These are phyloP conservation scores for Synodontis membranacea DNA, from an alignment of 2,113 vertebrate genomes.

Conservation along the genomic window DNA sequence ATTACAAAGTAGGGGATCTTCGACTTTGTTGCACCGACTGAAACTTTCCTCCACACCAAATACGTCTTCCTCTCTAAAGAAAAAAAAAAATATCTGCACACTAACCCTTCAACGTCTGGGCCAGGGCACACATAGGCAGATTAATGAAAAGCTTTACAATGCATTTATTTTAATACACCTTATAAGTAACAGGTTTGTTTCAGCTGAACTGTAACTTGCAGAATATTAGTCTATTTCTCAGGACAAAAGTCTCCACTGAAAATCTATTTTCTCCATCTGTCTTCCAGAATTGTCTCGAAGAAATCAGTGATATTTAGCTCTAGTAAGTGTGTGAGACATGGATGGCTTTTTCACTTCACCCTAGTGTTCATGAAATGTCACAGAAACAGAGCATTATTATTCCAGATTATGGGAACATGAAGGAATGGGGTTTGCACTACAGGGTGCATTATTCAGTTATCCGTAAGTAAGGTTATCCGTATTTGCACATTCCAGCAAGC, in stretches of 20 bases:
- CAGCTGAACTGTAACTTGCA: neutral
- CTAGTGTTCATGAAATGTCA: conserved; percentile 25
- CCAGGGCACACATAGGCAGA: neutral
- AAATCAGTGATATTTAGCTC: neutral
- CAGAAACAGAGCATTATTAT: conserved; percentile 19
- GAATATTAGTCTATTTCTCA: neutral
- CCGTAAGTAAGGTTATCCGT: conserved; percentile 2
- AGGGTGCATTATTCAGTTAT: neutral
- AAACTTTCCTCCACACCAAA: neutral
- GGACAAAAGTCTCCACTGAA: neutral
- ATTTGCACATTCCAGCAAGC: neutral
- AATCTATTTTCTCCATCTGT: neutral
- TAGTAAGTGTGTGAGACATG: neutral
- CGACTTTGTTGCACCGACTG: neutral
- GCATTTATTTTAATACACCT: neutral
- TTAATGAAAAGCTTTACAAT: neutral
- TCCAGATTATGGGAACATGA: conserved; percentile 8
- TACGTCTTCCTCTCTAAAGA: neutral
- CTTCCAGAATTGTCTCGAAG: neutral
- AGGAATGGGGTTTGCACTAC: conserved; percentile 13
- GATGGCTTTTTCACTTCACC: conserved; percentile 4
- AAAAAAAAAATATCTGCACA: neutral
- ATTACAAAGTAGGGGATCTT: neutral
- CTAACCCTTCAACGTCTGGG: no score
- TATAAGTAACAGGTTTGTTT: neutral